Evolutionary conservation across 2,797 vertebrate genomes (phyloP).

Genomic region (Sebastes trivittatus): DNA sequence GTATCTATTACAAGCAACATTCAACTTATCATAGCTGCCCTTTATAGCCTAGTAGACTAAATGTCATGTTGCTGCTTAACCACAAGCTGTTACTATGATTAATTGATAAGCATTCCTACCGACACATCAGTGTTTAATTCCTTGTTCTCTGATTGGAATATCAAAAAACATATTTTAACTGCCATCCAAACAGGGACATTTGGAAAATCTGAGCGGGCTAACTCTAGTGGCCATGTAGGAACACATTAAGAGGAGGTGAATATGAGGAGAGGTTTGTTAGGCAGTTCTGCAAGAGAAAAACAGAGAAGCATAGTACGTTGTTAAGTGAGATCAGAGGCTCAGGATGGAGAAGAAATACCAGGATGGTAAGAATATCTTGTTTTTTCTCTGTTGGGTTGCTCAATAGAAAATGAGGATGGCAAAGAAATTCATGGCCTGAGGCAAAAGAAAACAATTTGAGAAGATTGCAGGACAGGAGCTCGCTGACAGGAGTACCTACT

Average conservation of each 20-base stretch:
- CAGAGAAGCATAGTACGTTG: not conserved
- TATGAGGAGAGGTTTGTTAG: not conserved
- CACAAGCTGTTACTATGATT: conserved; percentile 72
- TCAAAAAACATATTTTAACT: not conserved
- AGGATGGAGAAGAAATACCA: conserved; percentile 11
- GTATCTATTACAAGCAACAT: not conserved
- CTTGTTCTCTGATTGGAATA: not conserved
- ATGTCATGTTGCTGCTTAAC: conserved; percentile 70
- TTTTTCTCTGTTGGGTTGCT: conserved; percentile 15
- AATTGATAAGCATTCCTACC: conserved; percentile 66
- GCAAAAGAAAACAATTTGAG: conserved; percentile 47
- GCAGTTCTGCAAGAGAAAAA: conserved; percentile 8
- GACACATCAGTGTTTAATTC: conserved; percentile 14
- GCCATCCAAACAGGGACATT: not conserved
- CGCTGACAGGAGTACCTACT: conserved; percentile 10
- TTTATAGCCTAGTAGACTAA: conserved; percentile 52
- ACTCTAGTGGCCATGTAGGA: not conserved
- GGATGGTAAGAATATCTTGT: conserved; percentile 6
- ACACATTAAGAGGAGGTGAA: conserved; percentile 9
- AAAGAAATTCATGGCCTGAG: conserved; percentile 16
- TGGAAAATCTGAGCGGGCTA: not conserved
- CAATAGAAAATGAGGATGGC: not conserved
- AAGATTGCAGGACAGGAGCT: conserved; percentile 46
- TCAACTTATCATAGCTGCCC: conserved; percentile 41
- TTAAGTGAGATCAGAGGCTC: not conserved